Evolutionary conservation across 2,888 invertebrate species (phyloP).

Genomic region (Erebia epiphron): DNA sequence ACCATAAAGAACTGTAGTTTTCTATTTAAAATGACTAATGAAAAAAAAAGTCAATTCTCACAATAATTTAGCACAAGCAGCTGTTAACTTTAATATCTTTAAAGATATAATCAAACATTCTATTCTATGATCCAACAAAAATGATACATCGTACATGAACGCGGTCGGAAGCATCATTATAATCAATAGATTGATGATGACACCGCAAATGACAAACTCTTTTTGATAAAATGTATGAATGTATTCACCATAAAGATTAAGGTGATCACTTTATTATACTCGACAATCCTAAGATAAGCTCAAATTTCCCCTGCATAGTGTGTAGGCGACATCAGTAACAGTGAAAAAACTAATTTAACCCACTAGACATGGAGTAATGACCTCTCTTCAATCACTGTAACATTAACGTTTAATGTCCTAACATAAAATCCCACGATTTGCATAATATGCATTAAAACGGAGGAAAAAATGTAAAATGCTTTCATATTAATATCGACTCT

Average conservation of each 20-base stretch:
- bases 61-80: too few relatives aligned
- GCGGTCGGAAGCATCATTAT: background rate
- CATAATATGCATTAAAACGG: background rate
- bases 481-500: background rate
- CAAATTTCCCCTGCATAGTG: conserved; percentile 15
- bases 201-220: conserved; percentile 31
- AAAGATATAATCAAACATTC: background rate
- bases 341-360: conserved; percentile 23
- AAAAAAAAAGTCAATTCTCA: too few relatives aligned
- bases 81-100: background rate
- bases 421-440: background rate
- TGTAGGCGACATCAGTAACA: conserved; percentile 24
- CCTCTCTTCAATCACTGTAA: conserved; percentile 13
- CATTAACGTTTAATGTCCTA: conserved; percentile 5
- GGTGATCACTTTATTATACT: background rate
- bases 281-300: conserved; percentile 12
- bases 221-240: conserved; percentile 12
- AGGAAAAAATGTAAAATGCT: background rate
- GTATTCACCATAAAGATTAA: conserved; percentile 20
- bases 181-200: conserved; percentile 36
- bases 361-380: conserved; percentile 9
- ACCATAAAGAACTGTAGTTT: too few relatives aligned
- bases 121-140: background rate
- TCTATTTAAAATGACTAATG: too few relatives aligned
- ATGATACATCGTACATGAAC: background rate